Evolutionary conservation across 1,140 invertebrate genomes (phyloP), one percentile per base, ranked within the genome.

Genomic region (Lepidotrigona ventralis): DNA sequence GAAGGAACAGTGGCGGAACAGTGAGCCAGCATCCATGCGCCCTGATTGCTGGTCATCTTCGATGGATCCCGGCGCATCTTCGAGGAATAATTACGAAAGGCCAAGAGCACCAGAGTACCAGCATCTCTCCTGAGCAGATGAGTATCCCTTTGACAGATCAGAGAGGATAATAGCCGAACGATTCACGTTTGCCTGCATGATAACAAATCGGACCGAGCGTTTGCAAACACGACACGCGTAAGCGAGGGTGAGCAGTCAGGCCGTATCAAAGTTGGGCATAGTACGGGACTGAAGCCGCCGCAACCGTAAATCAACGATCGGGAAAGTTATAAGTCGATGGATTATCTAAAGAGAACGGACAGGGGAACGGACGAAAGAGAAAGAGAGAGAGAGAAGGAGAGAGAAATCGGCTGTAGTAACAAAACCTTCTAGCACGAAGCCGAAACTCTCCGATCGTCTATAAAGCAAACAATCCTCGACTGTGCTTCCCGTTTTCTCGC

Each of bases 91-190:
- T n/a, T 14, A n/a, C 0, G 19, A 39, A 70, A 8, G 39, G 11
- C 14, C 12, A 70, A 17, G 29, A 21, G 39, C 39, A 69, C 1
- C 14, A 0, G 15, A 4, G 17, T 19, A 15, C 23, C 79, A 76
- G 69, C 29, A 74, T 9, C 29, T 46, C 39, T 46, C 39, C 39
- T 46, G 29, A 83, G 29, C 86, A 88, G 86, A 88, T 88, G 86
- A 88, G 86, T 88, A 88, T 69, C 79, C 63, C 60, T 82, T 85
- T 74, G 86, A 81, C 66, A 78, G 70, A 74, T 70, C 19, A 4
- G 0, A 8, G n/a, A 23, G 12, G 29, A 33, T 33, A 46, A 46
- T 46, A 8, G 39, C 8, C 39, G 5, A 5, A 21, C 51, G 15
- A 9, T 54, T 19, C 9, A 8, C n/a, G 21, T 6, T 72, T 29